phyloP scores from a whole-genome alignment of 2,888 invertebrate genomes.

The Achlya flavicornis region DNA sequence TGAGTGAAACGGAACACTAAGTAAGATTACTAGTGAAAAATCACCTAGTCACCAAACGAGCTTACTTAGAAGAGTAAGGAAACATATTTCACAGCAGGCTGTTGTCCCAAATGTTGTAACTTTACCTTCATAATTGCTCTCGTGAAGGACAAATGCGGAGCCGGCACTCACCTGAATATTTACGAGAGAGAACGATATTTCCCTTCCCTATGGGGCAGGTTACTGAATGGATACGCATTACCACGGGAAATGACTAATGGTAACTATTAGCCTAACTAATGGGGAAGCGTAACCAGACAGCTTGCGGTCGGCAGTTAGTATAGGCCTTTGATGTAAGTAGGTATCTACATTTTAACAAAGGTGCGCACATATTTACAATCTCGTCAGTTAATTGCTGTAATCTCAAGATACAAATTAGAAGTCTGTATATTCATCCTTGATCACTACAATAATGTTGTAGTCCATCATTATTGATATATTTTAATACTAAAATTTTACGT shows the following conservation, averaged over 20 bases:
- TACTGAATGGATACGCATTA: slow-evolving; percentile 65
- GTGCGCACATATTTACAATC: neutral
- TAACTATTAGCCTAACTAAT: slow-evolving; percentile 62
- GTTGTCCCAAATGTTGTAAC: slow-evolving; percentile 56
- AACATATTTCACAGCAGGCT: slow-evolving; percentile 50
- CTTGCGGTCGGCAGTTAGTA: slow-evolving; percentile 34
- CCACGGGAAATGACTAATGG: slow-evolving; percentile 61
- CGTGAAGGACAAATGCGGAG: slow-evolving; percentile 52
- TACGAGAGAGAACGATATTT: slow-evolving; percentile 39
- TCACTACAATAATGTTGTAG: too few relatives aligned
- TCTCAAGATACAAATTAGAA: too few relatives aligned
- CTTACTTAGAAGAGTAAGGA: slow-evolving; percentile 17
- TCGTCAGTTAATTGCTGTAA: neutral
- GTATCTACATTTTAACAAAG: neutral
- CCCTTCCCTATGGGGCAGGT: slow-evolving; percentile 34
- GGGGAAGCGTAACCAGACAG: slow-evolving; percentile 38
- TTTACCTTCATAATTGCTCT: slow-evolving; percentile 65
- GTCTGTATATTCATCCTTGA: too few relatives aligned
- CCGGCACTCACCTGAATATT: slow-evolving; percentile 53
- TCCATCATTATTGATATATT: too few relatives aligned
- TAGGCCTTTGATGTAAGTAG: slow-evolving; percentile 20
- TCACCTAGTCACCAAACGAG: slow-evolving; percentile 1
- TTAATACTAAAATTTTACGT: too few relatives aligned
- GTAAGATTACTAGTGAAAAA: neutral
- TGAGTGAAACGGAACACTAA: neutral